Conservation (phyloP, 2,113 vertebrate species). For the Hoplias malabaricus region DNA sequence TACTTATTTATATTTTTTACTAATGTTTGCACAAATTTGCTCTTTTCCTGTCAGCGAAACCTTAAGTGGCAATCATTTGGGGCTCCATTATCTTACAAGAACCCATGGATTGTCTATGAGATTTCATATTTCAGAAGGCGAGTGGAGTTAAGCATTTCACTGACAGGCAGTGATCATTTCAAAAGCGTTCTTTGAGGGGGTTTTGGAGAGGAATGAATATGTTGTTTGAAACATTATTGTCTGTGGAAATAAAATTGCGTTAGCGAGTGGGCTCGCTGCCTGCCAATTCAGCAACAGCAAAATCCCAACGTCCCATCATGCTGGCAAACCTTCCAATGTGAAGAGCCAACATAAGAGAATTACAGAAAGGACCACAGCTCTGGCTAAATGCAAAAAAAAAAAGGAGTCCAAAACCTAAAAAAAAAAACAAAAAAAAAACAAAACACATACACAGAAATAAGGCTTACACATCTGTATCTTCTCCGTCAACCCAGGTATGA, state of each 20-base stretch:
- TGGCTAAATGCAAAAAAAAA: slow-evolving; percentile 51
- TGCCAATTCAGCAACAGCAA: slow-evolving; percentile 40
- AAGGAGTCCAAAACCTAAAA: slow-evolving; percentile 2
- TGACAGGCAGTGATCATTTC: slow-evolving; percentile 10
- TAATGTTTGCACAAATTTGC: background rate
- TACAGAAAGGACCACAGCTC: slow-evolving; percentile 50
- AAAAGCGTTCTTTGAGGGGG: slow-evolving; percentile 1
- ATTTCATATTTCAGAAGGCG: background rate
- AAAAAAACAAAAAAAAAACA: background rate
- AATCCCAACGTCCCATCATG: slow-evolving; percentile 44
- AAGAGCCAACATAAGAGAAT: slow-evolving; percentile 53
- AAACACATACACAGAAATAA: slow-evolving; percentile 66
- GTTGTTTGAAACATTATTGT: slow-evolving; percentile 22
- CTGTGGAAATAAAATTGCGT: slow-evolving; percentile 54
- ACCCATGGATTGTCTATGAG: background rate
- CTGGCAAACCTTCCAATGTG: slow-evolving; percentile 40
- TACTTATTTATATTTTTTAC: no score
- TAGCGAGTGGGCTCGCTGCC: slow-evolving; percentile 42
- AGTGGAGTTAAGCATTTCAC: slow-evolving; percentile 25
- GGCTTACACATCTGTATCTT: slow-evolving; percentile 66
- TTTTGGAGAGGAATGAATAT: background rate
- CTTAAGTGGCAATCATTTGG: background rate
- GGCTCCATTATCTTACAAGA: slow-evolving; percentile 8
- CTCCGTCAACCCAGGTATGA: slow-evolving; percentile 55
- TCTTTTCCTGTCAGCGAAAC: background rate